Percentiles rank a stretch among this genome's conserved stretches.
Conservation (phyloP, 2,888 invertebrate genomes). For the Seladonia tumulorum region DNA sequence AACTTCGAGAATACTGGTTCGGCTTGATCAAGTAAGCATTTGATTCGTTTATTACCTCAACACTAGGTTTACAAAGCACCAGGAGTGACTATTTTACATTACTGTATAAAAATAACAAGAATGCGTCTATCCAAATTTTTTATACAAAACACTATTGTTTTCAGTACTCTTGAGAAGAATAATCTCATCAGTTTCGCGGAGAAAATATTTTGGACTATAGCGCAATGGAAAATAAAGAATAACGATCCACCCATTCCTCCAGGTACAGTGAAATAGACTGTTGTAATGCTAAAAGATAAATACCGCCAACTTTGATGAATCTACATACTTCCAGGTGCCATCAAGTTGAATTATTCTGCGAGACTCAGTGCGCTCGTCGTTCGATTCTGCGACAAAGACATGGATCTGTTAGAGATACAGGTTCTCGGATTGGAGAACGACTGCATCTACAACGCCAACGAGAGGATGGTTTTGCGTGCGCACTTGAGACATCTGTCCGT, state of each 20-base stretch:
- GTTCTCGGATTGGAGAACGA: constrained; percentile 90
- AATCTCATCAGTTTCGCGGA: constrained; percentile 69
- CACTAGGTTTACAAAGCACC: no score
- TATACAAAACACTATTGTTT: constrained; percentile 35
- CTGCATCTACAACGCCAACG: constrained; percentile 91
- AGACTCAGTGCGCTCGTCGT: constrained; percentile 88
- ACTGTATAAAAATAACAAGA: no score
- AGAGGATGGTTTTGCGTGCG: constrained; percentile 90
- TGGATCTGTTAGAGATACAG: constrained; percentile 88
- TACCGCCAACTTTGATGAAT: background rate
- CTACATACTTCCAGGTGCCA: constrained; percentile 81
- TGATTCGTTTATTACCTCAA: background rate
- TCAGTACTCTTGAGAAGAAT: constrained; percentile 72
- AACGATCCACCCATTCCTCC: constrained; percentile 90
- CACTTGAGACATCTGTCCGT: constrained; percentile 89
- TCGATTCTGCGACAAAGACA: constrained; percentile 89
- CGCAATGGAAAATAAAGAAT: constrained; percentile 75
- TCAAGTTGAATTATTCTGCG: constrained; percentile 86
- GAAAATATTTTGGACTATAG: constrained; percentile 66
- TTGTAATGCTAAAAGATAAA: background rate
- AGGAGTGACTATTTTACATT: no score
- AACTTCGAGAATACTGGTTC: constrained; percentile 87
- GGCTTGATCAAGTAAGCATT: constrained; percentile 85
- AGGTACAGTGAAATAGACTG: constrained; percentile 81
- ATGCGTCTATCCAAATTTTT: no score